Evolutionary conservation across 2,888 invertebrate species (phyloP), one percentile per base, ranked within the genome.

Genomic region (Drosophila greeni): DNA sequence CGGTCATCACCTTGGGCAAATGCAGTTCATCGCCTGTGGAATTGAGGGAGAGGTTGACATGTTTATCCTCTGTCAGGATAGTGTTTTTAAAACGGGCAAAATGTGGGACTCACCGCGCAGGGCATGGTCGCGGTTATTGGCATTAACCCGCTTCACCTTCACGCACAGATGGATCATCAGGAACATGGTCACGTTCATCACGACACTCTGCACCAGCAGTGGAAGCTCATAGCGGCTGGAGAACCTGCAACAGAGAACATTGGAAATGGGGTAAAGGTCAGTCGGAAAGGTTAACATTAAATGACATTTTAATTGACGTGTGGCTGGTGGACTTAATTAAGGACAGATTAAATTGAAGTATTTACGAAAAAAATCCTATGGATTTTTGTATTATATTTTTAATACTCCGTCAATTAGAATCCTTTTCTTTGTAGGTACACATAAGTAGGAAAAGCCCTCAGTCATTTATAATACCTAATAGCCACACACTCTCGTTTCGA

Each of bases 181-280:
- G 89, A 98, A 92, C 99, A 99, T 99, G 74, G 97, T 95, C 60
- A 95, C 87, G 86, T 96, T 98, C 99, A 99, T 99, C 61, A 99
- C 93, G 86, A 99, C 92, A 90, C 98, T 99, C 91, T 99, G 99
- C 68, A 97, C 92, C 76, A 99, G 92, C 72, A 99, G 91, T 60
- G 99, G 98, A 86, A 95, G 91, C 90, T 99, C 99, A 91, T 96
- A 99, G 76, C 94, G 95, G 90, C 96, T 97, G 73, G 99, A 99
- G 92, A 99, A 99, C 99, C 99, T 99, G 90, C 42, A 92, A 91
- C 23, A 7, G 55, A 72, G 18, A 36, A 20, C n/a, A 40, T 29
- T 29, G 45, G 18, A 47, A 45, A 42, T 67, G 71, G 78, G 47
- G 23, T 56, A 39, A 52, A 54, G 48, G 47, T 40, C 39, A 65